phyloP scores from a whole-genome alignment of 1,140 invertebrate genomes.

The Rhagoletis pomonella region DNA sequence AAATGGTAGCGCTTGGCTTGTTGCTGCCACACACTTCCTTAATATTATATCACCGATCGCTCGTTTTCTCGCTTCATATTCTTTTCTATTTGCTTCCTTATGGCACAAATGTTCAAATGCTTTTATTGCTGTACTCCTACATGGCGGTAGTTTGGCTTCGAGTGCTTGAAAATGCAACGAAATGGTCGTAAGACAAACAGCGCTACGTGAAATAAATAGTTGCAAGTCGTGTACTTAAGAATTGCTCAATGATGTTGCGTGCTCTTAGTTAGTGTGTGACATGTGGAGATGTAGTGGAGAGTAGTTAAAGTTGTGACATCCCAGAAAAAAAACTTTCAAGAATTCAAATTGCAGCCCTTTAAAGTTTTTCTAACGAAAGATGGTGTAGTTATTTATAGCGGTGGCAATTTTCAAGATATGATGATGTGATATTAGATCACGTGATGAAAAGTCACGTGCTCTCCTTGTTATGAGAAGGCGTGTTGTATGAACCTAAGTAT shows the following conservation, averaged over 20 bases:
- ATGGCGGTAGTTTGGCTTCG: neutral
- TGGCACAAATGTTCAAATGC: conserved; percentile 7
- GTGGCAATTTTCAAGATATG: no score
- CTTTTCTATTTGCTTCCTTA: neutral
- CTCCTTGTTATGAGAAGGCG: no score
- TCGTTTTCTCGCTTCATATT: conserved; percentile 9
- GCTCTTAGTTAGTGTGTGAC: neutral
- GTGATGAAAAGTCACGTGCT: no score
- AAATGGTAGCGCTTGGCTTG: conserved; percentile 12
- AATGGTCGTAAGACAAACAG: conserved; percentile 44
- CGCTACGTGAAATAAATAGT: conserved; percentile 35
- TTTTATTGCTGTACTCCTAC: conserved; percentile 19
- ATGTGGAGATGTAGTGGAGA: neutral
- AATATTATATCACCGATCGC: conserved; percentile 34
- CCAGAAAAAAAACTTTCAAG: neutral
- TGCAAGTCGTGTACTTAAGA: conserved; percentile 6
- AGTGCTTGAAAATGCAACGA: conserved; percentile 35
- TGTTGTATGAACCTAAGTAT: no score
- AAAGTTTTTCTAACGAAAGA: no score
- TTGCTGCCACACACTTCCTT: neutral
- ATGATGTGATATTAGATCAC: no score
- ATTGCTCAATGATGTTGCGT: neutral
- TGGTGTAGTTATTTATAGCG: no score
- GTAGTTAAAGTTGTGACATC: neutral
- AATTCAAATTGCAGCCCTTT: neutral